These are phyloP conservation scores for Vireo altiloquus DNA, from an alignment of 2,113 vertebrate genomes.

Conservation along the genomic window DNA sequence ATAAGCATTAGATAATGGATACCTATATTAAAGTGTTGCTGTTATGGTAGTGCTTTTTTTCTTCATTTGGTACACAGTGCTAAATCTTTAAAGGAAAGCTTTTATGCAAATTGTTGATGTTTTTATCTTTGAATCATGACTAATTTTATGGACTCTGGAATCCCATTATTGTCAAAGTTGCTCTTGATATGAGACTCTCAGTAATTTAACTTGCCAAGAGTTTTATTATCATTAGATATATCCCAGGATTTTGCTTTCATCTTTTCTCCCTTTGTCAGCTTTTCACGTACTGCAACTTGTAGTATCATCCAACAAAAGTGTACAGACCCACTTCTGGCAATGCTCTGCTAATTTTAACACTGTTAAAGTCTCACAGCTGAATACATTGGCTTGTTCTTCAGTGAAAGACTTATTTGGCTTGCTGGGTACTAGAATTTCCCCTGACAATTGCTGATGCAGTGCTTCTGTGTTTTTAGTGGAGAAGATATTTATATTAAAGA, in stretches of 20 bases:
- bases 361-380: background rate
- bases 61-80: slow-evolving; percentile 58
- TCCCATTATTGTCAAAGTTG: slow-evolving; percentile 54
- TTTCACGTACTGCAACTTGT: background rate
- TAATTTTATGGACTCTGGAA: slow-evolving; percentile 61
- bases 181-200: slow-evolving; percentile 28
- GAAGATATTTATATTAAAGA: background rate
- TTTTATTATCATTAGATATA: slow-evolving; percentile 46
- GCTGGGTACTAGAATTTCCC: background rate
- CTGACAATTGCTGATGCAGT: background rate
- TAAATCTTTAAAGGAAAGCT: slow-evolving; percentile 72
- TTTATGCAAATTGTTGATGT: slow-evolving; percentile 70
- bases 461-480: background rate
- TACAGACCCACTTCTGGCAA: background rate
- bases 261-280: slow-evolving; percentile 21
- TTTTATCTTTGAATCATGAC: slow-evolving; percentile 58
- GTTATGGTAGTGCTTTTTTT: slow-evolving; percentile 49
- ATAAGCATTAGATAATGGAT: slow-evolving; percentile 75
- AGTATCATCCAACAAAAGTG: background rate
- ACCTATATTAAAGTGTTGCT: slow-evolving; percentile 70
- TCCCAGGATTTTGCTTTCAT: slow-evolving; percentile 4
- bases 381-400: background rate
- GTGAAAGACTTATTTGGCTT: background rate
- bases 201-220: slow-evolving; percentile 33
- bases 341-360: background rate